Evolutionary conservation across 2,888 invertebrate genomes (phyloP).

Genomic region (Lysandra bellargus): DNA sequence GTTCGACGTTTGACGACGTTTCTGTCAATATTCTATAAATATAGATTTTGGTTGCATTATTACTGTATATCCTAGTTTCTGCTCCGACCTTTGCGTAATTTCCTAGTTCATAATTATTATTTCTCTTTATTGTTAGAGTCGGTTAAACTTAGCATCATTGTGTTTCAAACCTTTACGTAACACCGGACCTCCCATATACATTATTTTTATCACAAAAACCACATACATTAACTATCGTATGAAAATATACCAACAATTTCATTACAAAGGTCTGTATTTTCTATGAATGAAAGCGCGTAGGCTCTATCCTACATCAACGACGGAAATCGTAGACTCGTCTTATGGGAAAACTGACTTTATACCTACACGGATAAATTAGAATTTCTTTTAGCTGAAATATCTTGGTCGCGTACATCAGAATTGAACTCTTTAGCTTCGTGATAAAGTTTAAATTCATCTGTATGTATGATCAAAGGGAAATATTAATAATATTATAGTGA

Average conservation of each 20-base stretch:
- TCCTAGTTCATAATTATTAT: too few species aligned
- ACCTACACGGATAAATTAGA: constrained; percentile 38
- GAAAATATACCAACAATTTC: constrained; percentile 71
- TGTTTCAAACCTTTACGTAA: not conserved
- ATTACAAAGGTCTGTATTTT: constrained; percentile 70
- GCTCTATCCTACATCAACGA: constrained; percentile 64
- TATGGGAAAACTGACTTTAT: constrained; percentile 41
- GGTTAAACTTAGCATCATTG: too few species aligned
- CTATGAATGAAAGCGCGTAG: constrained; percentile 75
- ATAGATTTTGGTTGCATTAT: too few species aligned
- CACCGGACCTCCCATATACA: constrained; percentile 61
- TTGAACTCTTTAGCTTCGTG: constrained; percentile 39
- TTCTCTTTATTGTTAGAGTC: too few species aligned
- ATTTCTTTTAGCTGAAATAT: constrained; percentile 34
- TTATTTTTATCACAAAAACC: constrained; percentile 48
- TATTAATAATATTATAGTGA: constrained; percentile 63
- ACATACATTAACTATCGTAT: constrained; percentile 57
- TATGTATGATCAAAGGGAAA: constrained; percentile 46
- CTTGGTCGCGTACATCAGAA: constrained; percentile 40
- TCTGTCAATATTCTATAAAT: too few species aligned
- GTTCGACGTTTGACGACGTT: too few species aligned
- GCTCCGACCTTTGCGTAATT: too few species aligned
- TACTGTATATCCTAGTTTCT: too few species aligned
- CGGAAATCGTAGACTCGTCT: constrained; percentile 42
- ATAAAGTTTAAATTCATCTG: constrained; percentile 45